Percentiles rank a stretch among this genome's conserved stretches.
Evolutionary conservation across 2,888 invertebrate genomes (phyloP).

Genomic region (Lutraria lutraria): DNA sequence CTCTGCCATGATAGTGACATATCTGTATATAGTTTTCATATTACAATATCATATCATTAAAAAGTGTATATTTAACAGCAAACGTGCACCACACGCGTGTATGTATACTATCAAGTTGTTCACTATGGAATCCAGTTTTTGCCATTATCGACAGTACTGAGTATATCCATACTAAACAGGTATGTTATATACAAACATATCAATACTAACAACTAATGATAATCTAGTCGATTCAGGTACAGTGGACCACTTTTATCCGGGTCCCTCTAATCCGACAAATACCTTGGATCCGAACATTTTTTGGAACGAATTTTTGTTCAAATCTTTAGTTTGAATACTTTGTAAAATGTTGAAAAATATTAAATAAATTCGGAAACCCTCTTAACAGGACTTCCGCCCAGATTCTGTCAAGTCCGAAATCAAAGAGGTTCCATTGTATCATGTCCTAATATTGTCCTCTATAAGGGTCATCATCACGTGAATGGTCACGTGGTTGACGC

Average conservation of each 20-base stretch:
- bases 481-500: slow-evolving; percentile 48
- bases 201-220: too few relatives aligned
- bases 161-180: too few relatives aligned
- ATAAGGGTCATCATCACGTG: slow-evolving; percentile 37
- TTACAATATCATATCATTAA: too few relatives aligned
- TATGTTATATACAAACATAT: too few relatives aligned
- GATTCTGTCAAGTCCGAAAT: not conserved
- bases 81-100: too few relatives aligned
- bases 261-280: not conserved
- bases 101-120: too few relatives aligned
- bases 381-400: not conserved
- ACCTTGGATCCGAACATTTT: not conserved
- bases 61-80: too few relatives aligned
- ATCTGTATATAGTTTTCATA: too few relatives aligned
- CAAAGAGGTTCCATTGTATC: not conserved
- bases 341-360: not conserved
- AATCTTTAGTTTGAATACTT: not conserved
- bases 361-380: not conserved
- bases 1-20: too few relatives aligned
- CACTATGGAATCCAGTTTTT: too few relatives aligned
- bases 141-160: too few relatives aligned
- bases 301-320: not conserved
- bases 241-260: not conserved
- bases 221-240: too few relatives aligned
- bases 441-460: not conserved